These are phyloP conservation scores for Pampus argenteus DNA, from an alignment of 2,797 vertebrate genomes.

Conservation along the genomic window DNA sequence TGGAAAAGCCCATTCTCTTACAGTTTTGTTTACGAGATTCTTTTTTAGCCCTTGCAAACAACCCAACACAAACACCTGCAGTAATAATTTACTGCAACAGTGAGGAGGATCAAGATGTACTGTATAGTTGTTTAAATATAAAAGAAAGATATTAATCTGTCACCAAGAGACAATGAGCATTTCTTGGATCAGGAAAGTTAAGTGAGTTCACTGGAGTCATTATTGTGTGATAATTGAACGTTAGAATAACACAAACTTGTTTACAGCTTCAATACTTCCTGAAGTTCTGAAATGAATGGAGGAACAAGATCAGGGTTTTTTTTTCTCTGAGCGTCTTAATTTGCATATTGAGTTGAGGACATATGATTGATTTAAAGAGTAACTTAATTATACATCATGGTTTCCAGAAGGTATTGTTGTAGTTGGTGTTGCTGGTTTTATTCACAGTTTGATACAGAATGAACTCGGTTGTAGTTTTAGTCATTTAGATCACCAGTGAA, in stretches of 20 bases:
- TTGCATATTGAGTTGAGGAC: too few relatives aligned
- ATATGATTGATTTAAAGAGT: not conserved
- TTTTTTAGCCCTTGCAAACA: constrained; percentile 42
- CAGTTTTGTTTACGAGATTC: constrained; percentile 57
- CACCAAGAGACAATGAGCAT: constrained; percentile 28
- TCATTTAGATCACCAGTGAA: not conserved
- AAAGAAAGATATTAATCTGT: constrained; percentile 51
- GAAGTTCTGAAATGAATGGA: not conserved
- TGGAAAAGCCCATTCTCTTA: constrained; percentile 69
- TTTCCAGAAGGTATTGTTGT: not conserved
- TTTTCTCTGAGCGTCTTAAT: too few relatives aligned
- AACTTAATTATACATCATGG: not conserved
- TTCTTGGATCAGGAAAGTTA: constrained; percentile 40
- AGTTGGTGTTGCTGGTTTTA: not conserved
- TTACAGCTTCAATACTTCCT: constrained; percentile 8
- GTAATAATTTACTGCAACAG: constrained; percentile 14
- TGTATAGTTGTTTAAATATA: constrained; percentile 49
- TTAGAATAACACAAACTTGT: constrained; percentile 25
- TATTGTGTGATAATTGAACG: constrained; percentile 22
- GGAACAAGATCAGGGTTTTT: not conserved
- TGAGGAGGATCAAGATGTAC: constrained; percentile 18
- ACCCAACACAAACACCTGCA: constrained; percentile 13
- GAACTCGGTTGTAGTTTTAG: not conserved
- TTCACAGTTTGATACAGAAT: constrained; percentile 2
- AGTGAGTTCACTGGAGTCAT: constrained; percentile 10